phyloP scores from a whole-genome alignment of 2,113 vertebrate genomes.

The Eolophus roseicapilla region DNA sequence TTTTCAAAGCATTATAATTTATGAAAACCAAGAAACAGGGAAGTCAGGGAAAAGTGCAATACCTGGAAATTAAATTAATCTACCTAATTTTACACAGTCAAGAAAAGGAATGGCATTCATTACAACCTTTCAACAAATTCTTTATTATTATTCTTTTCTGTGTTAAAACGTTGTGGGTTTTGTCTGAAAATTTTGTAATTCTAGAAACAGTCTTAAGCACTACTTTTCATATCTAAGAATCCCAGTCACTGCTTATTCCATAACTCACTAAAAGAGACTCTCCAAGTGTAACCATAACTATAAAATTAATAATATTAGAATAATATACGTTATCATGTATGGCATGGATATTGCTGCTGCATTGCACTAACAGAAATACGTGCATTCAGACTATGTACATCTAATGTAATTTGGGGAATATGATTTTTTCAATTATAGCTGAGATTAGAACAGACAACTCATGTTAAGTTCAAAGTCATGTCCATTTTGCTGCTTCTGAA shows the following conservation, averaged over 20 bases:
- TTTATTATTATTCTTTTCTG: neutral
- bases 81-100: neutral
- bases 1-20: neutral
- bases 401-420: neutral
- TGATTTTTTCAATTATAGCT: neutral
- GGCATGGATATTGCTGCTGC: neutral
- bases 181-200: neutral
- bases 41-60: neutral
- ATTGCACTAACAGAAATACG: neutral
- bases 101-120: neutral
- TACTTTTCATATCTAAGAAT: neutral
- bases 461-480: neutral
- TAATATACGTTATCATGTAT: neutral
- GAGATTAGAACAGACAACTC: neutral
- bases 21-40: neutral
- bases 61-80: neutral
- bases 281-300: neutral
- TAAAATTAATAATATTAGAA: neutral
- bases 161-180: rapidly evolving
- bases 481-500: neutral
- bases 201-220: neutral
- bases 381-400: neutral
- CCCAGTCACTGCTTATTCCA: neutral
- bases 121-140: neutral
- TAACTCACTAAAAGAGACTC: neutral